Evolutionary conservation across 37 sponge, comb jelly and placozoan species (phyloP), one percentile per base, ranked within the genome.

Genomic region (Eunapius fragilis): DNA sequence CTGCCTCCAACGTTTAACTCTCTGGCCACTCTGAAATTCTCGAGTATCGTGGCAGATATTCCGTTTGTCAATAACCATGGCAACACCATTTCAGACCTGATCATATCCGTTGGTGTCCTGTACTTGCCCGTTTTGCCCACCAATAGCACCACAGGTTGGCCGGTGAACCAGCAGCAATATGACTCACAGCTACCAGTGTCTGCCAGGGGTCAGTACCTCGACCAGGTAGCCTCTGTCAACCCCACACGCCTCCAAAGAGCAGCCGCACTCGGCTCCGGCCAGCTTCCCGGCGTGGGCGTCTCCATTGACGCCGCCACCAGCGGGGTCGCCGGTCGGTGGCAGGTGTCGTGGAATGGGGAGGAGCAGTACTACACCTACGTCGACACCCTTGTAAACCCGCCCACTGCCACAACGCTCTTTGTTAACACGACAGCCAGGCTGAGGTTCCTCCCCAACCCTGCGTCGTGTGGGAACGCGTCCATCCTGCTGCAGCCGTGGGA

Each of bases 401-500:
- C 49, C 75, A 58, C 36, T 35, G 67, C 58, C 0, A 47, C 86
- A 2, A 25, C 79, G 0, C 48, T 95, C 12, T 78, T 95, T 7
- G 80, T 94, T 0, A 86, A 86, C 82, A 74, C 74, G 11, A 73
- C 89, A 48, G 87, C 90, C n/a, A 47, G 84, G 38, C 23, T 95
- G 9, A 78, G 96, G 58, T 92, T 89, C 75, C 37, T 92, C 0
- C 96, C 96, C 0, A 33, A 68, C 22, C 49, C 69, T 25, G 78
- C 89, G 38, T 95, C 80, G 82, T 86, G 85, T 84, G 96, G 96
- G 17, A 24, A 75, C 14, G 85, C 37, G 19, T 80, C 85, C 24
- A 75, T 95, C 41, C 28, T 32, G 23, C 11, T 90, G 10, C 75
- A 71, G 14, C 83, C 96, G 19, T 95, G 96, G 96, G 96, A 95